Percentiles rank a stretch among this genome's conserved stretches.
phyloP scores from a whole-genome alignment of 2,888 invertebrate species.

The Trachelus iudaicus region DNA sequence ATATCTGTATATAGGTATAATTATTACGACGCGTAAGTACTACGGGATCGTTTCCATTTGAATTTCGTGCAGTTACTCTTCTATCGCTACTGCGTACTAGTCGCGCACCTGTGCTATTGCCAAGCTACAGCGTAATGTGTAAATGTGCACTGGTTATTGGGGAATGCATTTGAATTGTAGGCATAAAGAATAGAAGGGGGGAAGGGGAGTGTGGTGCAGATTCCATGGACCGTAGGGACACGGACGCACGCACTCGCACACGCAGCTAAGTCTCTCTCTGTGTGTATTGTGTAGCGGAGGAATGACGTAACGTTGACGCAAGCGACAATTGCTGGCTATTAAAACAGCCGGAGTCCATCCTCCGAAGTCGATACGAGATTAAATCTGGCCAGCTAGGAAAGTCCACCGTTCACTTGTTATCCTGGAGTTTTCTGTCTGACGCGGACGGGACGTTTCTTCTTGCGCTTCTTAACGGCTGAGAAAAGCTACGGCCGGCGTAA shows the following conservation, averaged over 20 bases:
- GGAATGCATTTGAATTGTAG: neutral
- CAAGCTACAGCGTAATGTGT: neutral
- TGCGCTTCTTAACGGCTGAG: neutral
- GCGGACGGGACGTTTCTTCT: neutral
- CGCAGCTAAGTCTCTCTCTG: neutral
- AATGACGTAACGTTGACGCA: slow-evolving; percentile 57
- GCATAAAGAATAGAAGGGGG: neutral
- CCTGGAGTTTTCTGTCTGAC: neutral
- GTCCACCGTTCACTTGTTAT: neutral
- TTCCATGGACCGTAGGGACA: neutral
- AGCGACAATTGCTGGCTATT: slow-evolving; percentile 55
- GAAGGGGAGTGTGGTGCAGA: neutral
- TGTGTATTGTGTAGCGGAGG: neutral
- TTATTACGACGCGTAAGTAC: no score
- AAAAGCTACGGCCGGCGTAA: neutral
- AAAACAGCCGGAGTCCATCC: slow-evolving; percentile 29
- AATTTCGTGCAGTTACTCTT: neutral
- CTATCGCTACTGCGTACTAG: neutral
- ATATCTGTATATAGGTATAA: no score
- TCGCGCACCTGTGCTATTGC: neutral
- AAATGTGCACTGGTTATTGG: neutral
- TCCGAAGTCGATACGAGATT: neutral
- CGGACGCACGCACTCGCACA: neutral
- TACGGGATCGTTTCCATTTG: no score
- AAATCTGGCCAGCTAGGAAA: neutral